phyloP scores from a whole-genome alignment of 2,888 invertebrate species.

The Chalcosyrphus nemorum region DNA sequence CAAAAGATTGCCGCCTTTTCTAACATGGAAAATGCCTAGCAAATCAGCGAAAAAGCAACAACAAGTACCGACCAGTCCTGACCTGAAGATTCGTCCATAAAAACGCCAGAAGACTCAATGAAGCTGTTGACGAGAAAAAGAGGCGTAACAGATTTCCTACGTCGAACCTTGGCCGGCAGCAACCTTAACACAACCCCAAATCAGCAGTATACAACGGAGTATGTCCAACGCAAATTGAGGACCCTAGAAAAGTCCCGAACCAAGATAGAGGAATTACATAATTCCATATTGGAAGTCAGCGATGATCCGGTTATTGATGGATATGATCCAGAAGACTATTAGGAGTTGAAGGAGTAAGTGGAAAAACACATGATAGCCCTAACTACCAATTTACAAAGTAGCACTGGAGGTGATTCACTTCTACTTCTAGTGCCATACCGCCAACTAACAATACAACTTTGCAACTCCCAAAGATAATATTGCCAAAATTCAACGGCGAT shows the following conservation, averaged over 20 bases:
- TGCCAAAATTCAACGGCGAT: background rate
- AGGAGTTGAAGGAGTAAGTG: background rate
- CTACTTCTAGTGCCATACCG: background rate
- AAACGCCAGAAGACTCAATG: background rate
- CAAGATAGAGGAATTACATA: background rate
- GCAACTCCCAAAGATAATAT: background rate
- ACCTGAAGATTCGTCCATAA: too few relatives aligned
- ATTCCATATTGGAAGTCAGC: background rate
- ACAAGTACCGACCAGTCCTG: too few relatives aligned
- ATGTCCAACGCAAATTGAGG: background rate
- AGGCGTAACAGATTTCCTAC: background rate
- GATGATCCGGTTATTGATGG: background rate
- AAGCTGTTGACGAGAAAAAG: background rate
- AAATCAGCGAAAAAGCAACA: background rate
- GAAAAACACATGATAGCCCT: background rate
- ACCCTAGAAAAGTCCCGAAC: background rate
- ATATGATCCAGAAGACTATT: background rate
- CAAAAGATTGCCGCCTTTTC: background rate
- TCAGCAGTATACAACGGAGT: background rate
- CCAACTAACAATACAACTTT: background rate
- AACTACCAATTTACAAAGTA: background rate
- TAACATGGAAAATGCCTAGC: background rate
- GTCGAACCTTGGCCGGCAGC: background rate
- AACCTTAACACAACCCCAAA: conserved; percentile 1
- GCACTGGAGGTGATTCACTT: background rate